These are phyloP conservation scores for Pristionchus pacificus DNA, from an alignment of 1,140 invertebrate genomes.

Conservation along the genomic window DNA sequence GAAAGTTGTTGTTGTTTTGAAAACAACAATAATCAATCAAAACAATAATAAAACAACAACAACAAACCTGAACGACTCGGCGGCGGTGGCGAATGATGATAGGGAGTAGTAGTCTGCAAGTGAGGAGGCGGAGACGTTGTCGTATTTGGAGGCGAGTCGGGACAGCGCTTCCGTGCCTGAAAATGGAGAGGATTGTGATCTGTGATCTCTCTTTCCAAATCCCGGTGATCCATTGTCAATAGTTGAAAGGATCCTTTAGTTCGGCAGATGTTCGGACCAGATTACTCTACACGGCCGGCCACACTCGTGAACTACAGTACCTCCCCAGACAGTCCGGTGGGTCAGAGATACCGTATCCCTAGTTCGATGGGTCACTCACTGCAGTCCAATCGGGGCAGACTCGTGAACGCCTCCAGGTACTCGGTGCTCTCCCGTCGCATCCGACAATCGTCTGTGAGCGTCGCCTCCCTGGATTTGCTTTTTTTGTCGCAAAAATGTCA, in stretches of 20 bases:
- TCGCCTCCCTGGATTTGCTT: too few species aligned
- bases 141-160: constrained; percentile 23
- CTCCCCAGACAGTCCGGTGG: constrained; percentile 14
- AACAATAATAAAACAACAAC: too few species aligned
- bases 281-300: neutral
- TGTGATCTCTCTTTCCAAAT: neutral
- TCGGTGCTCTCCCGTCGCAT: neutral
- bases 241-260: too few species aligned
- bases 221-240: too few species aligned
- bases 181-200: neutral
- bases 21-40: too few species aligned
- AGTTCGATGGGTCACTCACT: too few species aligned
- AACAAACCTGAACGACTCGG: neutral
- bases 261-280: too few species aligned
- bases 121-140: constrained; percentile 32
- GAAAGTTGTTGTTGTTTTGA: too few species aligned
- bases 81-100: neutral
- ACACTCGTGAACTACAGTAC: neutral
- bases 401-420: neutral
- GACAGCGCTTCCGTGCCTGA: neutral
- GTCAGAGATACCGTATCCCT: constrained; percentile 9
- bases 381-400: neutral
- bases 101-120: constrained; percentile 6
- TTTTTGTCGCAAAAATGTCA: too few species aligned
- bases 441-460: too few species aligned